These are phyloP conservation scores for Mesembrinibis cayennensis DNA, from an alignment of 2,113 vertebrate genomes.

Conservation along the genomic window DNA sequence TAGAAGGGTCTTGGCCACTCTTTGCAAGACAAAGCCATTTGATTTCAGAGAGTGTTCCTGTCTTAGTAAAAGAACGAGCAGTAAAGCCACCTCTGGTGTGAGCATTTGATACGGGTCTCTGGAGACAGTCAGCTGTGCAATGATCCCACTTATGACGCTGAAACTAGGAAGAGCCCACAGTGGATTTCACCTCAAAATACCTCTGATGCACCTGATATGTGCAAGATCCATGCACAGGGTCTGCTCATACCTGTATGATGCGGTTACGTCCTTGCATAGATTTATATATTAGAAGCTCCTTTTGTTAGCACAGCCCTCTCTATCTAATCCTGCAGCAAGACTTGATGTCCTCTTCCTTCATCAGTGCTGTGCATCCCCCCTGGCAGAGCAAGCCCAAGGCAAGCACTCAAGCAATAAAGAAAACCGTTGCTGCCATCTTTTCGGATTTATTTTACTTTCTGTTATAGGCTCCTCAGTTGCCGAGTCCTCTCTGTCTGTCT, in stretches of 20 bases:
- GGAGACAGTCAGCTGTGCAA: background rate
- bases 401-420: background rate
- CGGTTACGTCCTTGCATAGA: background rate
- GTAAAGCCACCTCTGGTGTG: background rate
- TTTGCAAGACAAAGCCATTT: background rate
- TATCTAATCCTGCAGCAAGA: background rate
- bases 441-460: background rate
- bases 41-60: background rate
- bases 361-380: accelerated
- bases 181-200: background rate
- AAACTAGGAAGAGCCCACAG: background rate
- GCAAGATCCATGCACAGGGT: background rate
- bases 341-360: background rate
- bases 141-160: background rate
- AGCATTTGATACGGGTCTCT: background rate
- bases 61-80: background rate
- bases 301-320: background rate
- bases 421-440: too few species aligned
- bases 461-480: background rate
- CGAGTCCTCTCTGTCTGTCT: background rate
- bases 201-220: background rate
- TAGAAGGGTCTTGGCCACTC: background rate
- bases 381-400: background rate
- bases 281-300: background rate
- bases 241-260: background rate